Percentiles rank a stretch among this genome's conserved stretches.
Conservation (phyloP, 2,888 invertebrate species). For the Epistrophella euchroma region DNA sequence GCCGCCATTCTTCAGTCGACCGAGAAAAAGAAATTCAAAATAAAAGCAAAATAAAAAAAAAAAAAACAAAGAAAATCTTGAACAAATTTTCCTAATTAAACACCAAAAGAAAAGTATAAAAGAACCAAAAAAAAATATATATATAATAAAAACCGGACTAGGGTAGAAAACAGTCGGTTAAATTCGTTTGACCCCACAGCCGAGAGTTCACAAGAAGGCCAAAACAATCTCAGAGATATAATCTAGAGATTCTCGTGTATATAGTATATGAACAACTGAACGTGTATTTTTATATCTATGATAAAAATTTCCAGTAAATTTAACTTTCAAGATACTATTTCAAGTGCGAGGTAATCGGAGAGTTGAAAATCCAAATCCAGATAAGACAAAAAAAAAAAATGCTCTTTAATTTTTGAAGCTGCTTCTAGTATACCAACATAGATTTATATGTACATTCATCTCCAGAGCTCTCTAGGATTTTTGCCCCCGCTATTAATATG, state of each 20-base stretch:
- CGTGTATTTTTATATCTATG: slow-evolving; percentile 4
- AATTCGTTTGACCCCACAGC: slow-evolving; percentile 46
- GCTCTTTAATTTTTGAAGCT: not conserved
- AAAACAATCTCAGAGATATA: slow-evolving; percentile 63
- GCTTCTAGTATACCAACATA: not conserved
- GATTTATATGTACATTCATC: not conserved
- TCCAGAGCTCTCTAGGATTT: slow-evolving; percentile 1
- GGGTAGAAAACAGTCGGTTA: slow-evolving; percentile 41
- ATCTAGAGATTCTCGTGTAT: slow-evolving; percentile 28
- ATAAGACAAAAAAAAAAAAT: slow-evolving; percentile 49
- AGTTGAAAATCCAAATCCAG: slow-evolving; percentile 41
- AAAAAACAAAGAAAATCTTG: slow-evolving; percentile 12
- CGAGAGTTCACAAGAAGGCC: slow-evolving; percentile 51
- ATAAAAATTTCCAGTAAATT: slow-evolving; percentile 70
- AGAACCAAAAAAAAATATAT: not conserved
- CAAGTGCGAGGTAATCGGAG: slow-evolving; percentile 7
- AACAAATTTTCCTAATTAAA: slow-evolving; percentile 63
- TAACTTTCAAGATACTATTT: slow-evolving; percentile 29
- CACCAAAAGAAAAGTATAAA: slow-evolving; percentile 1
- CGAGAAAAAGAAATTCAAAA: slow-evolving; percentile 20
- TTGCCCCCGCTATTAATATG: slow-evolving; percentile 8
- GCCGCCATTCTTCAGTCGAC: slow-evolving; percentile 25
- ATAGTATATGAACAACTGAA: not conserved
- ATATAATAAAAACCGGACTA: slow-evolving; percentile 26
- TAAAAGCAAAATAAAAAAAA: not conserved